Evolutionary conservation across 2,113 vertebrate genomes (phyloP).

Genomic region (Ictalurus furcatus): DNA sequence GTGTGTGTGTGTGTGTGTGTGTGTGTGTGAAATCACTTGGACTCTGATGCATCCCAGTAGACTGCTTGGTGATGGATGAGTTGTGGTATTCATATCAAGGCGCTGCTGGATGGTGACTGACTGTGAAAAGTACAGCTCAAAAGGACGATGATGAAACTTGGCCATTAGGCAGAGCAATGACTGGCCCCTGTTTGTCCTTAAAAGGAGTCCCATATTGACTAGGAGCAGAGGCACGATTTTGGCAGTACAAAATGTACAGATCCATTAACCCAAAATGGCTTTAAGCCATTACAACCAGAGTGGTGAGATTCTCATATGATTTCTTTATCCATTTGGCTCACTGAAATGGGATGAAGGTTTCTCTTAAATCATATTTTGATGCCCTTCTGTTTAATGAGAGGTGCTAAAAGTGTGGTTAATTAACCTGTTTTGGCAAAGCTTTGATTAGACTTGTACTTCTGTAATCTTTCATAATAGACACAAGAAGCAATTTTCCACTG

Average conservation of each 20-base stretch:
- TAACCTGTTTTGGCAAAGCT: conserved; percentile 27
- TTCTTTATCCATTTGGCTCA: conserved; percentile 19
- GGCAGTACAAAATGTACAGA: conserved; percentile 31
- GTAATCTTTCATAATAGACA: background rate
- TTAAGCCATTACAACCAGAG: conserved; percentile 4
- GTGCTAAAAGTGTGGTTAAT: conserved; percentile 38
- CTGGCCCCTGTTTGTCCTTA: conserved; percentile 36
- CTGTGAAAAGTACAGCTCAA: conserved; percentile 45
- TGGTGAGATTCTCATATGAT: background rate
- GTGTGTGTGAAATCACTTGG: conserved; percentile 37
- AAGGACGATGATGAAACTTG: conserved; percentile 47
- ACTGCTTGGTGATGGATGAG: conserved; percentile 45
- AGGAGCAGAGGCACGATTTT: conserved; percentile 15
- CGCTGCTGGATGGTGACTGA: conserved; percentile 40
- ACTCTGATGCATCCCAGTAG: conserved; percentile 44
- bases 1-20: conserved; percentile 4
- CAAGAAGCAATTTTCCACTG: background rate
- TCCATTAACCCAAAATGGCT: conserved; percentile 23
- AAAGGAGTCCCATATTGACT: conserved; percentile 19
- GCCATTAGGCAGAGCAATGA: conserved; percentile 41
- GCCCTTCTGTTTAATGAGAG: conserved; percentile 37
- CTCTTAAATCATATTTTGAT: conserved; percentile 30
- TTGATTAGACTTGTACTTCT: background rate
- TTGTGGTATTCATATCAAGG: conserved; percentile 42
- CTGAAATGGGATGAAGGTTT: background rate